Evolutionary conservation across 2,888 invertebrate genomes (phyloP).

Genomic region (Zeuzera pyrina): DNA sequence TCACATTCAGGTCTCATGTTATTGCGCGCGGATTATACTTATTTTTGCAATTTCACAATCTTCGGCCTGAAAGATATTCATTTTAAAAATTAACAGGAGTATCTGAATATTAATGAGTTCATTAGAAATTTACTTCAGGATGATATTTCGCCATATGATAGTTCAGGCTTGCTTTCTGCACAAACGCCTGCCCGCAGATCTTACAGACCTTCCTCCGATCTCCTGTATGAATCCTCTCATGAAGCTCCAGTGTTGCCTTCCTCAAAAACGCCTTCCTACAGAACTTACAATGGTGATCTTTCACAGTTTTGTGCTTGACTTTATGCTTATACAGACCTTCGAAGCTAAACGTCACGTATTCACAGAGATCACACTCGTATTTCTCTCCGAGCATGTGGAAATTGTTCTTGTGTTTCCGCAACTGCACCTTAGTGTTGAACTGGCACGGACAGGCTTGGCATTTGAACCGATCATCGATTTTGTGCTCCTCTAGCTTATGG

Average conservation of each 20-base stretch:
- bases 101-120: background rate
- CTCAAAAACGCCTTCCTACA: conserved; percentile 58
- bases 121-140: conserved; percentile 46
- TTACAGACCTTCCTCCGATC: conserved; percentile 47
- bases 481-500: conserved; percentile 43
- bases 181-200: conserved; percentile 53
- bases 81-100: too few species aligned
- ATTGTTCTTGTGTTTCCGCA: conserved; percentile 40
- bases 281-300: conserved; percentile 50
- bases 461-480: conserved; percentile 42
- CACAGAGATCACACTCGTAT: conserved; percentile 42
- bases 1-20: too few species aligned
- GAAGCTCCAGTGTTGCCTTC: conserved; percentile 36
- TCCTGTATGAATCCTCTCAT: conserved; percentile 54
- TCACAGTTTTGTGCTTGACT: conserved; percentile 50
- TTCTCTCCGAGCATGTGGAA: conserved; percentile 54
- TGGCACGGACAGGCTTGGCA: conserved; percentile 49
- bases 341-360: conserved; percentile 43
- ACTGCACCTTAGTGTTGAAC: conserved; percentile 40
- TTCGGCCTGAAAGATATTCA: too few species aligned
- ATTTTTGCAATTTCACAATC: too few species aligned
- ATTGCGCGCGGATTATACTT: too few species aligned
- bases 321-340: conserved; percentile 47
- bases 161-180: conserved; percentile 58
- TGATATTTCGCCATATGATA: conserved; percentile 61